Evolutionary conservation across 1,140 invertebrate species (phyloP).

Genomic region (Metopolophium dirhodum): DNA sequence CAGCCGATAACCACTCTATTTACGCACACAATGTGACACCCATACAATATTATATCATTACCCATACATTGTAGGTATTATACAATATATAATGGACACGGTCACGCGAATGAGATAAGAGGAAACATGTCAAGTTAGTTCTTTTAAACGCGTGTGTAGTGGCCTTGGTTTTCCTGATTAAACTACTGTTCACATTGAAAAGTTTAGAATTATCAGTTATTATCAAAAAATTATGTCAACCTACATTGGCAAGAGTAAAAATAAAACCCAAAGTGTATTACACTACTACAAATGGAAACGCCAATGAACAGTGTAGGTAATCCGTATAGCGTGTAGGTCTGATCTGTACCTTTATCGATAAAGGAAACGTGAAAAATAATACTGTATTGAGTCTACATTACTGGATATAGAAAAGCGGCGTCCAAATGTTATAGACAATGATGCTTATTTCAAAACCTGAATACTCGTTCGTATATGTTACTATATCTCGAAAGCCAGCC

Average conservation of each 20-base stretch:
- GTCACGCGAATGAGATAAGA: background rate
- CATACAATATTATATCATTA: no score
- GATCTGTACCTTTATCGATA: no score
- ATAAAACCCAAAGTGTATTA: background rate
- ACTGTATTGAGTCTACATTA: no score
- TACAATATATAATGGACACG: background rate
- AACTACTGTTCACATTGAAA: background rate
- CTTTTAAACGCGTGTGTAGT: background rate
- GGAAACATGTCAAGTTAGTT: background rate
- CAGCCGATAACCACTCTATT: background rate
- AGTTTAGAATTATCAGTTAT: background rate
- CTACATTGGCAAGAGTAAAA: background rate
- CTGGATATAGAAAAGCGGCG: background rate
- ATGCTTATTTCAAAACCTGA: background rate
- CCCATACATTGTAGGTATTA: background rate
- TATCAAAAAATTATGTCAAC: background rate
- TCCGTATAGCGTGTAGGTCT: no score
- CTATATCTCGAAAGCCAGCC: no score
- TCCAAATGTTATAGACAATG: no score
- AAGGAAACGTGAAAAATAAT: no score
- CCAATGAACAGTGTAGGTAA: background rate
- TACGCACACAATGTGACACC: background rate
- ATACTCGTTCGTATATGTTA: no score
- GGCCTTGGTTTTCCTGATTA: background rate
- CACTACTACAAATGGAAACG: background rate